Evolutionary conservation across 2,888 invertebrate genomes (phyloP), one percentile per base, ranked within the genome.

Genomic region (Frankliniella fusca): DNA sequence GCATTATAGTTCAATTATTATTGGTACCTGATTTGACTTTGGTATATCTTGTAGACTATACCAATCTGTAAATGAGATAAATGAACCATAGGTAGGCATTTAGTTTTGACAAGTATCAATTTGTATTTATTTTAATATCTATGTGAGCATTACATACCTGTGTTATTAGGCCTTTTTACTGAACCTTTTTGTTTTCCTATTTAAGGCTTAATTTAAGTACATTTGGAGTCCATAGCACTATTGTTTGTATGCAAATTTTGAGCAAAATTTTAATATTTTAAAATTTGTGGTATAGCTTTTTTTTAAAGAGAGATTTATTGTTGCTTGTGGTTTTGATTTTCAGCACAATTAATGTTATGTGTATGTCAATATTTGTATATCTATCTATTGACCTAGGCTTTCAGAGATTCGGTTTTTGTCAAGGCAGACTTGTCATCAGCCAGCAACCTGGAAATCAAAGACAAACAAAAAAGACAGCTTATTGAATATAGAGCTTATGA

Each of bases 1-100:
- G 38, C 15, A 54, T 54, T 54, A 20, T 76, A 76, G 70, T 76
- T 76, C 70, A 76, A 76, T 76, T 76, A 76, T 76, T 23, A 27
- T 76, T 76, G 70, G 70, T 76, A 76, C 70, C 70, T 76, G 70
- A 76, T 76, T 23, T 76, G 27, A 76, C 70, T 27, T 76, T 76
- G 70, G 70, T 27, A 76, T 76, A 27, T 76, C 15, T 27, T 27
- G 70, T 76, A 76, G 27, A 9, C 27, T 12, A 76, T 76, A 76
- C 70, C 70, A 76, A 11, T 76, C 23, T 12, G 38, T 38, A 38
- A 76, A 27, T 23, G 27, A 27, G 70, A 76, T 54, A 61, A 9
- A 76, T 27, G 70, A 76, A 27, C 9, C 27, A 27, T 76, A 76
- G 70, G 23, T 23, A 76, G 23, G 70, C 70, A 76, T 76, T 76